Evolutionary conservation across 2,888 invertebrate genomes (phyloP), one percentile per base, ranked within the genome.

Genomic region (Dichetophora obliterata): DNA sequence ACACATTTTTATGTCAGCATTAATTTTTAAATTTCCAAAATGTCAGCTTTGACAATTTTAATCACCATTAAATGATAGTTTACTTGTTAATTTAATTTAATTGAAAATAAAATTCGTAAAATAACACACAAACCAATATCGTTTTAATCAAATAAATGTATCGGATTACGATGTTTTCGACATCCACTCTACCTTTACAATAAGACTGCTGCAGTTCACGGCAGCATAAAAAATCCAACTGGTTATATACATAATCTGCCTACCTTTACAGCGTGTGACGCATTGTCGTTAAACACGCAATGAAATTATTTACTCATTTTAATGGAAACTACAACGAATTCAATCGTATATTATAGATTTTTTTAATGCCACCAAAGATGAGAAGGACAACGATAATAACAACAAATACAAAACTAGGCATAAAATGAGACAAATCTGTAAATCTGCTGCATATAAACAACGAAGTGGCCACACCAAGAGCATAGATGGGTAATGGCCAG

Each of bases 361-460:
- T 72, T 70, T 72, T 48, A 72, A 61, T 72, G 72, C 72, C 61
- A 72, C 61, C 43, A 27, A 72, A 61, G 72, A 48, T 43, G 61
- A 72, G 22, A n/a, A 43, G 14, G 3, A 65, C 8, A 16, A 43
- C 65, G 31, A 37, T 5, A 34, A 31, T 14, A 65, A 66, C 48
- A 66, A 43, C 37, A 66, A 34, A n/a, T n/a, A n/a, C n/a, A n/a
- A 31, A n/a, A 3, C 5, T 16, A 8, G 65, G 6, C n/a, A 66
- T 48, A 22, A 43, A 22, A 50, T 6, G 24, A 68, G 27, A 24
- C 11, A 63, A 43, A 43, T 43, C 14, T 43, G 11, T 11, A 27
- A 59, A 24, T 24, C 22, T 9, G 27, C 57, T 27, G 57, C 34
- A 34, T 34, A 70, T 70, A 70, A 70, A 70, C 54, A 54, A 57